Evolutionary conservation across 2,888 invertebrate genomes (phyloP), one percentile per base, ranked within the genome.

Genomic region (Himalopsyche kuldschensis): DNA sequence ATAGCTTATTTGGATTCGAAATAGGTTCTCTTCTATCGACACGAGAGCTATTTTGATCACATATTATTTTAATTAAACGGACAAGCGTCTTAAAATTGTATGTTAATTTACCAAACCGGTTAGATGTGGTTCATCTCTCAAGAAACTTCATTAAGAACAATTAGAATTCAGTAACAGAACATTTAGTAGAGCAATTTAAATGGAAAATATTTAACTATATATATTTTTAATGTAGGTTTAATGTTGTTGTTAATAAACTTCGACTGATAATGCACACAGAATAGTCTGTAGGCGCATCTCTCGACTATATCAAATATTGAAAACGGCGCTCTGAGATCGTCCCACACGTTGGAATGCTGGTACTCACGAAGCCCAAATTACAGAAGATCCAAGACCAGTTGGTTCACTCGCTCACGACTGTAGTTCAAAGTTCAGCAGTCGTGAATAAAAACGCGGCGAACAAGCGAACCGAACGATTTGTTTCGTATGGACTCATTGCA

Each of bases 321-420:
- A 69, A 69, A 69, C 69, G 30, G 30, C 69, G 69, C 69, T 69
- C 30, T 15, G 76, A 31, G 76, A 32, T 32, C 35, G 35, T 76
- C 76, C 76, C 76, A 76, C 76, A 41, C 76, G 35, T 32, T 76
- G 76, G 76, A 76, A 76, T 76, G 76, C 76, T 41, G 35, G 76
- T 32, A 35, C 35, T 32, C 41, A 76, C 35, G 32, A 32, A 32
- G 27, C 75, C 82, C 41, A 55, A 27, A 80, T 81, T 79, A 79
- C 82, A 55, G 78, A 48, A 84, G 82, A 84, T 81, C 82, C 81
- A 84, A 84, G 82, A 84, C 84, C 84, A 84, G 84, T 84, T 83
- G 84, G 82, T 81, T 75, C 35, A 69, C 75, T 78, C n/a, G 79
- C 78, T 76, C 82, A 84, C 84, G 84, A 82, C 31, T 76, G 63